Conservation (phyloP, 2,888 invertebrate species). For the Polyommatus iphigenia region DNA sequence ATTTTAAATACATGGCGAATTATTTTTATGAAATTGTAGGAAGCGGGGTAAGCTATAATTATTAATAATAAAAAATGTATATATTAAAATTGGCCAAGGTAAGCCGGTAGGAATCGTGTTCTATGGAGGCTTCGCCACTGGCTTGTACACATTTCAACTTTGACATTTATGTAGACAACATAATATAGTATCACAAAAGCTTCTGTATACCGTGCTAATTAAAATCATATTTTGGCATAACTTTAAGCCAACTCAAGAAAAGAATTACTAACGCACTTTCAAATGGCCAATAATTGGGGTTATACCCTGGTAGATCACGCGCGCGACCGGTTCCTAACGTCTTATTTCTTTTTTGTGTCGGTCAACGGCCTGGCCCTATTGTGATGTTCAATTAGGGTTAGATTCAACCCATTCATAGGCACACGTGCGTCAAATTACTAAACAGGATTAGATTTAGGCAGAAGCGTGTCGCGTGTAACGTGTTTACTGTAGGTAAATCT, state of each 20-base stretch:
- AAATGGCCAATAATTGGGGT: not conserved
- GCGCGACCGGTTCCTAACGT: conserved; percentile 2
- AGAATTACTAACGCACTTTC: not conserved
- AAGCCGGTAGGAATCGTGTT: no score
- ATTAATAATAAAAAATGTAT: no score
- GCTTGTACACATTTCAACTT: not conserved
- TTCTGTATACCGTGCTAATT: no score
- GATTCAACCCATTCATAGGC: conserved; percentile 2
- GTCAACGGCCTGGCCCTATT: conserved; percentile 27
- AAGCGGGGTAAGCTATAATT: no score
- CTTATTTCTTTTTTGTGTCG: conserved; percentile 17
- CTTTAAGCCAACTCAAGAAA: no score
- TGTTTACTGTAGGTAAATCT: not conserved
- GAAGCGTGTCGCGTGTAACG: not conserved
- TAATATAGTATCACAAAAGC: no score
- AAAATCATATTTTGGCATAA: no score
- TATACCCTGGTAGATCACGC: not conserved
- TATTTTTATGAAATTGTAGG: no score
- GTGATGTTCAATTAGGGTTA: conserved; percentile 18
- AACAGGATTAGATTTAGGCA: conserved; percentile 5
- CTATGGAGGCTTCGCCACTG: no score
- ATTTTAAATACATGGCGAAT: no score
- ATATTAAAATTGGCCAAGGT: no score
- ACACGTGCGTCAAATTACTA: conserved; percentile 41
- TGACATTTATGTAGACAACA: not conserved